These are phyloP conservation scores for Cercocebus atys DNA, from an alignment of 2,113 vertebrate species.

Conservation along the genomic window DNA sequence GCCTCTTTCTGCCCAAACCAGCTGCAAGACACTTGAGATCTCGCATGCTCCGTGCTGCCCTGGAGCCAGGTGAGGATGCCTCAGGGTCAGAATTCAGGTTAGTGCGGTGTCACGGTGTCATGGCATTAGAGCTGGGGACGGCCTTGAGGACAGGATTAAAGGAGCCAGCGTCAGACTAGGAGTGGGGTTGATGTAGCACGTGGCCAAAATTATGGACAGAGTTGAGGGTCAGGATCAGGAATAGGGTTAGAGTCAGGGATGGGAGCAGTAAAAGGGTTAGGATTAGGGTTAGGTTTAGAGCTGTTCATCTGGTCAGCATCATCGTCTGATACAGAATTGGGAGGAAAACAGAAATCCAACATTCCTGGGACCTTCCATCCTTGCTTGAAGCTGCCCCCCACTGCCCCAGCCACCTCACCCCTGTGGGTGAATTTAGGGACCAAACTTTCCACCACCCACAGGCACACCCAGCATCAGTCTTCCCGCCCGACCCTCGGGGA, in stretches of 20 bases:
- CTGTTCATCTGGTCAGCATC: neutral
- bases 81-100: neutral
- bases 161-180: neutral
- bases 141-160: neutral
- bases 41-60: accelerated
- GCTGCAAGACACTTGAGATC: neutral
- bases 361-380: neutral
- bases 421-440: constrained; percentile 47
- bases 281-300: neutral
- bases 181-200: neutral
- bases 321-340: neutral
- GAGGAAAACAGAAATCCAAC: neutral
- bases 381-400: neutral
- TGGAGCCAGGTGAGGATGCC: neutral
- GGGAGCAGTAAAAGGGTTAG: neutral
- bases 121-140: neutral
- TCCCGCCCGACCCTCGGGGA: constrained; percentile 72
- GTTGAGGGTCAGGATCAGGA: neutral
- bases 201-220: neutral
- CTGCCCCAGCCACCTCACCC: constrained; percentile 1
- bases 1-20: neutral
- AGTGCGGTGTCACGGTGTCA: neutral
- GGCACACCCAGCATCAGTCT: constrained; percentile 69
- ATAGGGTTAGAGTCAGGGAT: neutral
- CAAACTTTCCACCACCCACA: constrained; percentile 73